Percentiles rank a stretch among this genome's conserved stretches.
phyloP scores from a whole-genome alignment of 2,113 vertebrate species.

The Haplochromis vanheusdeni region DNA sequence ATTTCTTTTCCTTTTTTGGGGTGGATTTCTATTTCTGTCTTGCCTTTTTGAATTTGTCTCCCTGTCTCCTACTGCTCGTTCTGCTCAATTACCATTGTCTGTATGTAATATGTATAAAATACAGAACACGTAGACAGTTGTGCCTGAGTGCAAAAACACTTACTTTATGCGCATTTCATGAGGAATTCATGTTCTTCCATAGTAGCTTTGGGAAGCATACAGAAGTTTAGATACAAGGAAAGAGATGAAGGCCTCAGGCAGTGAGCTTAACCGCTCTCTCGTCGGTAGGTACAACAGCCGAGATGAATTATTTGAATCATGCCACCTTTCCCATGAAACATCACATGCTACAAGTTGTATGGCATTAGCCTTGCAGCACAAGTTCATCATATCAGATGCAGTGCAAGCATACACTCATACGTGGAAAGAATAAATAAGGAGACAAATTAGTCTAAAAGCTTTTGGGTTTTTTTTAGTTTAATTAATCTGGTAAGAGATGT shows the following conservation, averaged over 20 bases:
- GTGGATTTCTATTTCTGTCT: neutral
- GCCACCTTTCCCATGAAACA: conserved; percentile 18
- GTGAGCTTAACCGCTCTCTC: neutral
- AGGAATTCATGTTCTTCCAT: neutral
- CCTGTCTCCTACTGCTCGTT: neutral
- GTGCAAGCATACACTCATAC: neutral
- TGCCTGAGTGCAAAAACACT: neutral
- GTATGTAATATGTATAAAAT: neutral
- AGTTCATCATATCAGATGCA: neutral
- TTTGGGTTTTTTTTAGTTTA: accelerated
- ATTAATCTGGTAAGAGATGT: neutral
- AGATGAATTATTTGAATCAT: conserved; percentile 34
- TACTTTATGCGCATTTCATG: neutral
- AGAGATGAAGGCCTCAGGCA: conserved; percentile 1
- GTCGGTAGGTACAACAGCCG: neutral
- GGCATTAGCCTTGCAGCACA: too few species aligned
- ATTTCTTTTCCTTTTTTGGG: neutral
- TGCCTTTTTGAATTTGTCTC: neutral
- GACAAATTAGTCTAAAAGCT: neutral
- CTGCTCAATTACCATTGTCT: neutral
- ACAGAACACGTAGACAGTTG: neutral
- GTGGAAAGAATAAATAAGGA: neutral
- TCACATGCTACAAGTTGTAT: conserved; percentile 20
- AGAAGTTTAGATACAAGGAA: neutral
- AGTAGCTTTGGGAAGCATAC: neutral